Base-by-base conservation (phyloP, 2,797 vertebrate genomes). In the Aeoliscus strigatus region DNA sequence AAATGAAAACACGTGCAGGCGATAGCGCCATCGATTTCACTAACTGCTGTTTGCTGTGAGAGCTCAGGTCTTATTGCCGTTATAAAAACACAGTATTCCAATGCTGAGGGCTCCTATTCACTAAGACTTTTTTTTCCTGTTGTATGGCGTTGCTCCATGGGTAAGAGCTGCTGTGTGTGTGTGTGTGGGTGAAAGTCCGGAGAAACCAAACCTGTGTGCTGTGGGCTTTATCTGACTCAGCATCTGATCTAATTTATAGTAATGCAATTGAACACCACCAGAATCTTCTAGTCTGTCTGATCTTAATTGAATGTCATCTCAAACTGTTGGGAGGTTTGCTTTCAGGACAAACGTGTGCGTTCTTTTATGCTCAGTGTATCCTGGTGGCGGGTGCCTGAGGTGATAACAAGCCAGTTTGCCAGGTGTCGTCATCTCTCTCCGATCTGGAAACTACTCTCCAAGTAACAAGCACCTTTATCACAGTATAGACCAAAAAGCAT, bases 231-330 rank as follows among this genome's bases (percentile, higher is more conserved):
- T 52, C 50, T 48, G 39, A 58, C 43, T 27, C 28, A 30, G 23
- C 45, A 32, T 59, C 57, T 52, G 56, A 72, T 70, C 51, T 28
- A 27, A 68, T 75, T 70, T 17, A 42, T 25, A 23, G 14, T 71
- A 70, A 78, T 70, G 60, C 27, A 25, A 50, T 71, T 32, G 15
- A 51, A 38, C 28, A 50, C 25, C 34, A 39, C 2, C 37, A 58
- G 42, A 54, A 39, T 33, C 49, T 35, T 45, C 26, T 39, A 27
- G 28, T 61, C 48, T n/a, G 26, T 14, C 47, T 63, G n/a, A 26
- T 66, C 40, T 24, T 27, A 44, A 34, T 42, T 63, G 29, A 39
- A 40, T 16, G 34, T 66, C 37, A 12, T 18, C 14, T 52, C 17
- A 49, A 17, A 39, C 29, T 42, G 18, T 14, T 23, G 21, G 35